These are phyloP conservation scores for Ptychadena robeensis DNA, from an alignment of 2,797 vertebrate genomes.

Conservation along the genomic window DNA sequence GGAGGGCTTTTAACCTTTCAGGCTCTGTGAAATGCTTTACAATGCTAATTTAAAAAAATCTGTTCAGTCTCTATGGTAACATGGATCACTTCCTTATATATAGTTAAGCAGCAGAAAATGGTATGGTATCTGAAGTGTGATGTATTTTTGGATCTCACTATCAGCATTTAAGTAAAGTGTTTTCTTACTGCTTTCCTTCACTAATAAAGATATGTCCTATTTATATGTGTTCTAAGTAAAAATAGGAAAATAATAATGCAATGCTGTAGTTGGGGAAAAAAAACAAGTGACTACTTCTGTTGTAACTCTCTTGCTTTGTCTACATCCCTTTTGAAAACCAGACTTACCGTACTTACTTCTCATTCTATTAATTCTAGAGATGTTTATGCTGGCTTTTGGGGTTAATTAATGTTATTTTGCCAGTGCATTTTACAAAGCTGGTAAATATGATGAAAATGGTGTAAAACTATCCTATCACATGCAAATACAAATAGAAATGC, in stretches of 20 bases:
- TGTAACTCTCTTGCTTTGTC: no score
- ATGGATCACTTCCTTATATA: conserved; percentile 11
- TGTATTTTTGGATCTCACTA: conserved; percentile 16
- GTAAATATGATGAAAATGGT: no score
- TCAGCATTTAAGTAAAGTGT: not conserved
- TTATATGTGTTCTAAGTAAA: not conserved
- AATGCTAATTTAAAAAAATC: conserved; percentile 36
- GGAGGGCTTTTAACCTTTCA: not conserved
- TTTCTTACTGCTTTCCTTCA: not conserved
- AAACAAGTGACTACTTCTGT: no score
- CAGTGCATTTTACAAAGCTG: no score
- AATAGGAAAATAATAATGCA: not conserved
- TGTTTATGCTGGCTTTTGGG: no score
- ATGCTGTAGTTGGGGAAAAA: not conserved
- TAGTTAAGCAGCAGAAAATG: not conserved
- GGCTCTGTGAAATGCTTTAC: conserved; percentile 31
- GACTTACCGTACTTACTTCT: no score
- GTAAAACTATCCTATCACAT: no score
- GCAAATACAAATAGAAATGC: no score
- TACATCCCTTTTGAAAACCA: no score
- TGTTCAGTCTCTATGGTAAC: conserved; percentile 42
- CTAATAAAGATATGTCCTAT: not conserved
- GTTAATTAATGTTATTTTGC: no score
- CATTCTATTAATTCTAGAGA: no score
- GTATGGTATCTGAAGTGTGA: not conserved